Percentiles rank a stretch among this genome's conserved stretches.
These are phyloP conservation scores for Ophion ellenae DNA, from an alignment of 2,888 invertebrate species.

Conservation along the genomic window DNA sequence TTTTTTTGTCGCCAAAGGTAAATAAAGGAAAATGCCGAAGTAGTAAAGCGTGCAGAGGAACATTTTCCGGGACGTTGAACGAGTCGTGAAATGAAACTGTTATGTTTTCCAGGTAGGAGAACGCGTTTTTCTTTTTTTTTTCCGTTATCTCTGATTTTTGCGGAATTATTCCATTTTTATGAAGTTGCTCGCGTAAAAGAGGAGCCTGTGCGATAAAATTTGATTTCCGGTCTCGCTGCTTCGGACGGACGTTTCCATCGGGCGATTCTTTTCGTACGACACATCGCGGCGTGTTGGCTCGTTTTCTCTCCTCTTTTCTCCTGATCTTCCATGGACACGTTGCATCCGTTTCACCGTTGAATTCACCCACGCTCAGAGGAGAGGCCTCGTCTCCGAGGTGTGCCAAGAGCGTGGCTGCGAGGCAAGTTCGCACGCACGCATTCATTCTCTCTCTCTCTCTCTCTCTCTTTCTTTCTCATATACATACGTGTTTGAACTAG, in stretches of 20 bases:
- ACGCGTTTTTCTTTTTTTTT: too few relatives aligned
- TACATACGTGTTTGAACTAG: background rate
- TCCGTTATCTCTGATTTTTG: too few relatives aligned
- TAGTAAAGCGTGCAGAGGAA: too few relatives aligned
- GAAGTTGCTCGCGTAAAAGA: too few relatives aligned
- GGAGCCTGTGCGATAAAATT: background rate
- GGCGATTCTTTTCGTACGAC: background rate
- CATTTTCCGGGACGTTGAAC: too few relatives aligned
- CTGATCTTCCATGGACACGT: background rate
- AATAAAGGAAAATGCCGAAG: too few relatives aligned
- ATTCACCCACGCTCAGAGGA: slow-evolving; percentile 28
- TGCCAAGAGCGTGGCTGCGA: slow-evolving; percentile 16
- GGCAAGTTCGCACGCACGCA: background rate
- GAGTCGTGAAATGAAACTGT: too few relatives aligned
- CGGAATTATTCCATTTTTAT: too few relatives aligned
- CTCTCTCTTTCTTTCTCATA: background rate
- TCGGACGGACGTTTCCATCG: too few relatives aligned
- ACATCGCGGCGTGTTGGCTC: background rate
- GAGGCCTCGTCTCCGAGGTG: slow-evolving; percentile 25
- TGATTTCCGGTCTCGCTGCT: background rate
- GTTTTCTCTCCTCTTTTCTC: background rate
- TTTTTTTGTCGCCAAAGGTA: too few relatives aligned
- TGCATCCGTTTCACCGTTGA: slow-evolving; percentile 30
- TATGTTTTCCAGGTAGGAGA: too few relatives aligned
- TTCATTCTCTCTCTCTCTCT: background rate